Conservation (phyloP, 2,797 vertebrate species). For the Pitangus sulphuratus region DNA sequence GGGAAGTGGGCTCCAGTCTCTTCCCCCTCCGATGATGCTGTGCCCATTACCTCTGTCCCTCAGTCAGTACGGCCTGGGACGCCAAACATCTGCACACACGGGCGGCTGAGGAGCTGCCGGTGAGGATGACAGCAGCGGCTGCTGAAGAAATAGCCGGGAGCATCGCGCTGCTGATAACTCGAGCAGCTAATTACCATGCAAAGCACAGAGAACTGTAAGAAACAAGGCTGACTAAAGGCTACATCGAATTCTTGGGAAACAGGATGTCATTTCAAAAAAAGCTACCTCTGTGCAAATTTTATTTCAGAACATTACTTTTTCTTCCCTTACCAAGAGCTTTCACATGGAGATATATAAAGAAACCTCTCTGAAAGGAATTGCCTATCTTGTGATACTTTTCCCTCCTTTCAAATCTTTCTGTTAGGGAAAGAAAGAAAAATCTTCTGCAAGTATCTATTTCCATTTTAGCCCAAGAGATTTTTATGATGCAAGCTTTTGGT, state of each 20-base stretch:
- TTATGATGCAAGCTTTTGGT: not conserved
- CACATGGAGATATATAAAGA: not conserved
- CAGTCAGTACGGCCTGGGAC: not conserved
- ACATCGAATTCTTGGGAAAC: conserved; percentile 45
- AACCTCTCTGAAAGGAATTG: not conserved
- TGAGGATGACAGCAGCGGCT: not conserved
- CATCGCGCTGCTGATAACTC: conserved; percentile 7
- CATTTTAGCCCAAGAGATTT: not conserved
- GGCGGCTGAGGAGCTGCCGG: not conserved
- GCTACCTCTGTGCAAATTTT: conserved; percentile 24
- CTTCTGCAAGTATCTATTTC: not conserved
- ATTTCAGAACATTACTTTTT: conserved; percentile 43
- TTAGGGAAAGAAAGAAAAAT: not conserved
- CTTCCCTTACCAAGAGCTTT: conserved; percentile 9
- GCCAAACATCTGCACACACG: not conserved
- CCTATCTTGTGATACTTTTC: not conserved
- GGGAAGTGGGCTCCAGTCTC: not conserved
- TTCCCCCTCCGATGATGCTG: not conserved
- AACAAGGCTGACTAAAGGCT: conserved; percentile 56
- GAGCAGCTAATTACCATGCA: conserved; percentile 73
- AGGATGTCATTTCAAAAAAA: conserved; percentile 37
- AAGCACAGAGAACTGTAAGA: conserved; percentile 65
- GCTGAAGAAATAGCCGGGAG: conserved; percentile 67
- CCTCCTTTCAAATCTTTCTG: not conserved
- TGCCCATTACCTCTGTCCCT: not conserved